A percentile compares a stretch with the other conserved stretches of the same genome.
Evolutionary conservation across 2,888 invertebrate genomes (phyloP).

Genomic region (Pterostichus niger): DNA sequence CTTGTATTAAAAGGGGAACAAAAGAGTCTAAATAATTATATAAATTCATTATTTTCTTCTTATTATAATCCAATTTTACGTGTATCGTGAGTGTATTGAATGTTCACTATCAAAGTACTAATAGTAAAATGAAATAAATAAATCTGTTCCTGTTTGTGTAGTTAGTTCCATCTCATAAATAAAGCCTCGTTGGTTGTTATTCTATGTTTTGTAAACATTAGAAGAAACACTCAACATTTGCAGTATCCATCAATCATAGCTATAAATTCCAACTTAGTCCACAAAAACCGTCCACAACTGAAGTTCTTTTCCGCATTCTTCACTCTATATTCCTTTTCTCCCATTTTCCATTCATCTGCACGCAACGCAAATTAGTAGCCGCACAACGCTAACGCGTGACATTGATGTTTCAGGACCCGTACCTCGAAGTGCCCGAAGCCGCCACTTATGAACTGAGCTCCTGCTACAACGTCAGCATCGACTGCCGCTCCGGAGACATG

Average conservation of each 20-base stretch:
- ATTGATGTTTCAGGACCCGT: conserved; percentile 85
- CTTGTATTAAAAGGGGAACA: too few relatives aligned
- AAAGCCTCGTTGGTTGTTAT: neutral
- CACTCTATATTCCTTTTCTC: conserved; percentile 33
- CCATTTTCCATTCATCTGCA: conserved; percentile 38
- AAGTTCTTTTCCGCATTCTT: conserved; percentile 44
- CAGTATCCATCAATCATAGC: conserved; percentile 25
- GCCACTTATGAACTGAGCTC: conserved; percentile 95
- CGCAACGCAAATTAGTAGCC: conserved; percentile 38
- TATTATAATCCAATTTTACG: too few relatives aligned
- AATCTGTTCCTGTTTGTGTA: conserved; percentile 8
- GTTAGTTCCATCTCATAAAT: neutral
- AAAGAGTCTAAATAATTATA: too few relatives aligned
- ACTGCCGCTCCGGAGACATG: conserved; percentile 96
- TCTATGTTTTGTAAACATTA: neutral
- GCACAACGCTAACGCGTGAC: conserved; percentile 1
- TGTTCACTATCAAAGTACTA: too few relatives aligned
- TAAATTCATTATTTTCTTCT: too few relatives aligned
- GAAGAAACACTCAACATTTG: conserved; percentile 2
- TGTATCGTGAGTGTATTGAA: too few relatives aligned
- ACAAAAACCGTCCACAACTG: conserved; percentile 4
- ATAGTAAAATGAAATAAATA: neutral
- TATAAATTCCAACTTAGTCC: neutral
- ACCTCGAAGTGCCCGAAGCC: conserved; percentile 93
- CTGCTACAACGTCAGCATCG: conserved; percentile 96